Conservation (phyloP, 2,888 invertebrate species). For the Aporophyla lueneburgensis region DNA sequence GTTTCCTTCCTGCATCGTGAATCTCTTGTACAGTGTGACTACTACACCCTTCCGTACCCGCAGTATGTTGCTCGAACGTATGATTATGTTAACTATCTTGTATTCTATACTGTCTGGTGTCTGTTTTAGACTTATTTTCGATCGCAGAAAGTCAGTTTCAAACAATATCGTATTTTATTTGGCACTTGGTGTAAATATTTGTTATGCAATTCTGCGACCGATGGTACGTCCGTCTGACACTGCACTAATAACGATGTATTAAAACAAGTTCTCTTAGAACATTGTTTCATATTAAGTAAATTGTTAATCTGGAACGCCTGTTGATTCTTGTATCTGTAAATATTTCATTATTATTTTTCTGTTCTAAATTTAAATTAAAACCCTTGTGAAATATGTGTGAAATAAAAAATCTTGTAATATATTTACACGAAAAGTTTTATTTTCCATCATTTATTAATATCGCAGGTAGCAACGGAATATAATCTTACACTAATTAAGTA, state of each 20-base stretch:
- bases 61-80: conserved; percentile 48
- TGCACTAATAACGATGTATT: conserved; percentile 55
- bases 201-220: conserved; percentile 50
- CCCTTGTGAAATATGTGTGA: conserved; percentile 89
- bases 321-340: conserved; percentile 89
- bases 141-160: conserved; percentile 54
- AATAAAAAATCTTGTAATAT: conserved; percentile 90
- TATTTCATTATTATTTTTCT: conserved; percentile 84
- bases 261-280: conserved; percentile 63
- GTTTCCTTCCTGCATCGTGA: conserved; percentile 68
- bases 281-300: conserved; percentile 80
- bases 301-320: conserved; percentile 86
- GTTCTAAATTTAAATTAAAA: conserved; percentile 85
- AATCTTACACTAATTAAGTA: neutral
- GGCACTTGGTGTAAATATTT: conserved; percentile 65
- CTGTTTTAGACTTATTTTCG: conserved; percentile 55
- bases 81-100: conserved; percentile 43
- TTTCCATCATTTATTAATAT: conserved; percentile 33
- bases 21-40: conserved; percentile 66
- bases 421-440: conserved; percentile 74
- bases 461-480: neutral
- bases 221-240: conserved; percentile 49
- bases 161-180: conserved; percentile 54
- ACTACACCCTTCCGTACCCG: conserved; percentile 11
- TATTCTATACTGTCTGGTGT: conserved; percentile 33